A percentile compares a stretch with the other conserved stretches of the same genome.
phyloP scores from a whole-genome alignment of 2,797 vertebrate genomes.

The Chaunax sp. region DNA sequence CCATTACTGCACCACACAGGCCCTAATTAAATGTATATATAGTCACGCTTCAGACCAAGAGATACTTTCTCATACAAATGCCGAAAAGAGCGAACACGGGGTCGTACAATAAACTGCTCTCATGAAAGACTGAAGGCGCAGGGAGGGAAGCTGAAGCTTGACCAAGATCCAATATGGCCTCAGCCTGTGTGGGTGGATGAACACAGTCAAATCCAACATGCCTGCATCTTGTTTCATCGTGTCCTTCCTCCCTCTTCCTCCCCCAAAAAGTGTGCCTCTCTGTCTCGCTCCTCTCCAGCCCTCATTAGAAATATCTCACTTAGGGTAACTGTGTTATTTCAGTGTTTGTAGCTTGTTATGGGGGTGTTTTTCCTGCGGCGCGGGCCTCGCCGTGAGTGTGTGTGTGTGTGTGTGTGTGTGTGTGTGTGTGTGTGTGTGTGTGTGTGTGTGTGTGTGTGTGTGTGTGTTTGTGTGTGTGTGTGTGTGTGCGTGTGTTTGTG shows the following conservation, averaged over 20 bases:
- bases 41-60: constrained; percentile 80
- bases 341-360: constrained; percentile 80
- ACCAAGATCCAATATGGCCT: constrained; percentile 72
- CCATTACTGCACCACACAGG: constrained; percentile 83
- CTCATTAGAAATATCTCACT: constrained; percentile 81
- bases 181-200: constrained; percentile 62
- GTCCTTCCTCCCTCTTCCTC: not conserved
- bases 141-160: constrained; percentile 53
- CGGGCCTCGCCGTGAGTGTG: constrained; percentile 48
- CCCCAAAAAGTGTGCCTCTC: constrained; percentile 32
- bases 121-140: constrained; percentile 37
- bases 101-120: constrained; percentile 59
- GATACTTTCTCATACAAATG: constrained; percentile 80
- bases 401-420: constrained; percentile 54
- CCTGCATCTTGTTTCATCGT: constrained; percentile 61
- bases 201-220: constrained; percentile 59
- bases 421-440: constrained; percentile 52
- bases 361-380: constrained; percentile 75
- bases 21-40: constrained; percentile 89
- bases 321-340: constrained; percentile 78
- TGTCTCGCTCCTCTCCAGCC: constrained; percentile 57
- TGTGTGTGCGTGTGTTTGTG: constrained; percentile 51
- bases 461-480: constrained; percentile 55
- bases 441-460: constrained; percentile 48
- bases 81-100: constrained; percentile 52